These are phyloP conservation scores for Hormiphora californensis DNA, from an alignment of 37 sponge, comb jelly and placozoan species.

Conservation along the genomic window DNA sequence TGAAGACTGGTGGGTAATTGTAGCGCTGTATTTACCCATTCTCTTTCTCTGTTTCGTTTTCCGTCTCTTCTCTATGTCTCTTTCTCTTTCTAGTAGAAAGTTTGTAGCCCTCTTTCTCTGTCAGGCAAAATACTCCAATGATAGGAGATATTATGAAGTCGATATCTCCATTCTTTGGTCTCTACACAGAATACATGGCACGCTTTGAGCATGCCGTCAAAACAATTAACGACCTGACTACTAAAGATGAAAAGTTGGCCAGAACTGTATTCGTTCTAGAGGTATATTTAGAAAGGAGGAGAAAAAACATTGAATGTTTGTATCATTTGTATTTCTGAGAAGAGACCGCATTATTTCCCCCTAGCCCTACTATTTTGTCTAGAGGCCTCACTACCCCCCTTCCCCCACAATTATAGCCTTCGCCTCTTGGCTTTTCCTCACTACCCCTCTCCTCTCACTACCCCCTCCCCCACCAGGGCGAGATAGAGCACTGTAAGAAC, in stretches of 20 bases:
- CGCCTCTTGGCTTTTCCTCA: too few species aligned
- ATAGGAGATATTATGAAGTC: conserved; percentile 51
- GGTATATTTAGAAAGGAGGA: too few species aligned
- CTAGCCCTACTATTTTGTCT: too few species aligned
- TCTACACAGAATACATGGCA: conserved; percentile 54
- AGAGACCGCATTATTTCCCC: too few species aligned
- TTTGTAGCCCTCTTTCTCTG: neutral
- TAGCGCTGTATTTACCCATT: neutral
- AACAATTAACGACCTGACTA: conserved; percentile 17
- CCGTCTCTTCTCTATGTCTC: neutral
- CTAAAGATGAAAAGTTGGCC: conserved; percentile 16
- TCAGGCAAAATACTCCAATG: neutral
- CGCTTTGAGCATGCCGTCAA: conserved; percentile 21
- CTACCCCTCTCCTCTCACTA: too few species aligned
- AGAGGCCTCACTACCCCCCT: too few species aligned
- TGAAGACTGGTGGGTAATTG: neutral
- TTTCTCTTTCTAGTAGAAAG: neutral
- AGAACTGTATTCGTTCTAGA: neutral
- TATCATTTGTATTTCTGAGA: too few species aligned
- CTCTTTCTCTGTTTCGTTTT: neutral
- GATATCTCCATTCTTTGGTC: conserved; percentile 29
- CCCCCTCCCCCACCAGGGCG: neutral
- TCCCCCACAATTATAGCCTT: too few species aligned
- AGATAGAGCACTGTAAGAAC: conserved; percentile 8
- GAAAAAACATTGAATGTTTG: too few species aligned